These are phyloP conservation scores for Eurystomus glaucurus DNA, from an alignment of 2,797 vertebrate genomes.

Conservation along the genomic window DNA sequence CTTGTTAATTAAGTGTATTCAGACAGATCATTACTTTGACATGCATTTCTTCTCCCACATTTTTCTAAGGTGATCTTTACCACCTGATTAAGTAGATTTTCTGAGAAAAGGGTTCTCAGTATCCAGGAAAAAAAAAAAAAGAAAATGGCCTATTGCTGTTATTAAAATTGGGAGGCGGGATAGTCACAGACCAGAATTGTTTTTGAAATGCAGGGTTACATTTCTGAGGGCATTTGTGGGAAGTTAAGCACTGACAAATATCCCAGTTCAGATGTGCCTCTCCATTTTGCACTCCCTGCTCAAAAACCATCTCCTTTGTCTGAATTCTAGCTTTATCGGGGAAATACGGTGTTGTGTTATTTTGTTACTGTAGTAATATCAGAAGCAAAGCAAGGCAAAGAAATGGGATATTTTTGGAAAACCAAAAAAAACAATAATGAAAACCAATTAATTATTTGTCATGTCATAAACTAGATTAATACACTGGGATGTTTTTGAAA, in stretches of 20 bases:
- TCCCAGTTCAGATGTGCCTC: background rate
- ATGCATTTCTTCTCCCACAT: background rate
- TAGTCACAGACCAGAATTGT: background rate
- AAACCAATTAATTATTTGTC: conserved; percentile 64
- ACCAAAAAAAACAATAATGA: conserved; percentile 43
- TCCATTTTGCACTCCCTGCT: background rate
- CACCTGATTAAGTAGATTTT: background rate
- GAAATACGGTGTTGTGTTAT: background rate
- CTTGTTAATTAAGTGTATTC: background rate
- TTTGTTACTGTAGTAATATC: background rate
- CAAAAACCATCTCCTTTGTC: background rate
- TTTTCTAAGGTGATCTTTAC: background rate
- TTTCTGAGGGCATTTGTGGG: background rate
- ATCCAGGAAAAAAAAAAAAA: background rate
- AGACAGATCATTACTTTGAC: background rate
- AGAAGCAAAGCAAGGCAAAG: background rate
- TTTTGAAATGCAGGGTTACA: background rate
- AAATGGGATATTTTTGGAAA: background rate
- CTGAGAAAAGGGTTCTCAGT: background rate
- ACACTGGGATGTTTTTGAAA: conserved; percentile 68
- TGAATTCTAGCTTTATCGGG: background rate
- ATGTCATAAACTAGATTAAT: conserved; percentile 55
- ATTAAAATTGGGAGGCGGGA: background rate
- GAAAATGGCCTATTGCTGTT: background rate
- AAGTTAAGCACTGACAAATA: conserved; percentile 2